Conservation (phyloP, 2,113 vertebrate species). For the Burhinus bistriatus region DNA sequence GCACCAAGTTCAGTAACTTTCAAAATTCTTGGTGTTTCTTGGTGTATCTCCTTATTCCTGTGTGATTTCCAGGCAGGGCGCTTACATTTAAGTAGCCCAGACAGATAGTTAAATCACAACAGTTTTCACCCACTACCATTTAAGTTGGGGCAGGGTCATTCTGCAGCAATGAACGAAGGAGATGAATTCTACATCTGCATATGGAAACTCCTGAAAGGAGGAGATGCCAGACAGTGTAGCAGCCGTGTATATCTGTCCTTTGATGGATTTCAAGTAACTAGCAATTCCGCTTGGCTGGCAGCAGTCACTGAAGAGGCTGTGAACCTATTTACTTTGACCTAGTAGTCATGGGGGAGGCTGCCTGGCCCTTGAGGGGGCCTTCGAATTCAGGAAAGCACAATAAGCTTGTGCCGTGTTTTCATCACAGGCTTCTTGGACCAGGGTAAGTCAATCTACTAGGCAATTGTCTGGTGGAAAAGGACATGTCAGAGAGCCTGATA, state of each 20-base stretch:
- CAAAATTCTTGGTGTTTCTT: neutral
- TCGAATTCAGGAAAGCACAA: neutral
- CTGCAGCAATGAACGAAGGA: neutral
- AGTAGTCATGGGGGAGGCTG: neutral
- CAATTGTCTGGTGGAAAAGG: neutral
- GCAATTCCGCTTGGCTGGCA: neutral
- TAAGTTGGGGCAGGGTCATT: neutral
- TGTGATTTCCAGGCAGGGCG: neutral
- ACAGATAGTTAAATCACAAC: neutral
- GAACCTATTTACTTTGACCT: neutral
- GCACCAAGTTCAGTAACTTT: neutral
- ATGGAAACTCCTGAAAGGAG: neutral
- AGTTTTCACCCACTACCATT: neutral
- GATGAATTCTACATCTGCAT: neutral
- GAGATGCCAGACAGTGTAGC: neutral
- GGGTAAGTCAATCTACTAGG: neutral
- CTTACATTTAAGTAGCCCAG: neutral
- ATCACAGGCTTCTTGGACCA: neutral
- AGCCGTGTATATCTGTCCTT: neutral
- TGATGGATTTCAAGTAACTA: neutral
- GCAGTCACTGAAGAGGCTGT: neutral
- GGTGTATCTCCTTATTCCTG: neutral
- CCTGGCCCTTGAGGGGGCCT: neutral
- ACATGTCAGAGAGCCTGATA: neutral
- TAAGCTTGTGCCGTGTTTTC: rapidly evolving